phyloP scores from a whole-genome alignment of 2,113 vertebrate genomes.

The Ctenomys sociabilis region DNA sequence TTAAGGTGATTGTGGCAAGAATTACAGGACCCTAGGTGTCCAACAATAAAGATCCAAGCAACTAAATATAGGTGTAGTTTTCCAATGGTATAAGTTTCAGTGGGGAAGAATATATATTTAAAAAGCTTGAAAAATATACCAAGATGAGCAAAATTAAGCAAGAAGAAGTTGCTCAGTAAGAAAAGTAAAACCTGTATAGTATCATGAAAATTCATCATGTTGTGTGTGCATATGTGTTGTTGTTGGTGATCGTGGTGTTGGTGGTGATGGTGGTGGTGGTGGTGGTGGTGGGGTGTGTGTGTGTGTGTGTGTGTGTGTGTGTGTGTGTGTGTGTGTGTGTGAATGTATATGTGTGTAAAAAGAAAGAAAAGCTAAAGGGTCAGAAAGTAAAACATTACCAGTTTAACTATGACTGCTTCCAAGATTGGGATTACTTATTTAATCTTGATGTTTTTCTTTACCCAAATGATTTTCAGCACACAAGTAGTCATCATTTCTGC shows the following conservation, averaged over 20 bases:
- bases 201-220: neutral
- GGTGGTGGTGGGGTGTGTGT: too few relatives aligned
- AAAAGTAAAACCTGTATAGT: neutral
- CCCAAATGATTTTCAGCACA: neutral
- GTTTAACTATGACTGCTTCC: neutral
- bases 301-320: neutral
- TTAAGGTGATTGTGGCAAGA: neutral
- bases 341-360: neutral
- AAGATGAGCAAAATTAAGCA: neutral
- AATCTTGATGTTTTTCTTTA: neutral
- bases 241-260: too few relatives aligned
- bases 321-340: neutral
- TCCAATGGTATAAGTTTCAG: neutral
- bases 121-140: neutral
- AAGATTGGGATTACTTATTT: neutral
- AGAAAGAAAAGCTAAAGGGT: neutral
- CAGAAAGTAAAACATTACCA: neutral
- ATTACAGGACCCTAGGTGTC: neutral
- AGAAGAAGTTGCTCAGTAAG: neutral
- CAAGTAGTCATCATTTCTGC: neutral
- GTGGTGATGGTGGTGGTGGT: too few relatives aligned
- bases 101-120: neutral
- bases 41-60: neutral
- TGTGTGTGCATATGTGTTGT: neutral
- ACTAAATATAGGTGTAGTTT: neutral